phyloP scores from a whole-genome alignment of 92 coral and sea anemone genomes.

The Heliopora coerulea region DNA sequence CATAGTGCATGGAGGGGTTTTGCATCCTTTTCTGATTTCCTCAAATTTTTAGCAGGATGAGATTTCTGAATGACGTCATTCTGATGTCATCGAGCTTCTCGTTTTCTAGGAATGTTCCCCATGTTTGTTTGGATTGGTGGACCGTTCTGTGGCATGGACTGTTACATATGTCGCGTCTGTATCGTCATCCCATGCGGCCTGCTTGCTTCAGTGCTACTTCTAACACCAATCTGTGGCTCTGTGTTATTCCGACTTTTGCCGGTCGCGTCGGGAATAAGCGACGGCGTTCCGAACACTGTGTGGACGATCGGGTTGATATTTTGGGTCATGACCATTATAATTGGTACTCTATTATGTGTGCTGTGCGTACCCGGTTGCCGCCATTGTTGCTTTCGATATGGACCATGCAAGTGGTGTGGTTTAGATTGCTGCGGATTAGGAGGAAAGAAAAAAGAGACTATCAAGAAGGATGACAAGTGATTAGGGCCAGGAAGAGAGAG shows the following conservation, averaged over 20 bases:
- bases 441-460: conserved; percentile 18
- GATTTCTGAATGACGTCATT: too few relatives aligned
- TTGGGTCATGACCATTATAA: conserved; percentile 77
- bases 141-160: conserved; percentile 75
- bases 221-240: conserved; percentile 90
- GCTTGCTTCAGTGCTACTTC: conserved; percentile 75
- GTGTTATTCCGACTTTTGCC: conserved; percentile 79
- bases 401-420: conserved; percentile 33
- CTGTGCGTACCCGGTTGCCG: conserved; percentile 22
- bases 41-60: too few relatives aligned
- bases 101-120: conserved; percentile 78
- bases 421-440: conserved; percentile 35
- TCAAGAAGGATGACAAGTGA: conserved; percentile 1
- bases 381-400: conserved; percentile 24
- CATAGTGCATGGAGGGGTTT: too few relatives aligned
- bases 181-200: conserved; percentile 93
- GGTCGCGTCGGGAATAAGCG: conserved; percentile 87
- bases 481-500: too few relatives aligned
- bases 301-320: conserved; percentile 97
- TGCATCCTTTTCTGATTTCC: too few relatives aligned
- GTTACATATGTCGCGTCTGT: conserved; percentile 67
- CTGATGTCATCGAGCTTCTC: neutral
- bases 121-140: conserved; percentile 96
- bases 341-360: conserved; percentile 40
- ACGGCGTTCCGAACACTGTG: conserved; percentile 78